Base-by-base conservation (phyloP, 2,888 invertebrate species). In the Drosophila silvestris region DNA sequence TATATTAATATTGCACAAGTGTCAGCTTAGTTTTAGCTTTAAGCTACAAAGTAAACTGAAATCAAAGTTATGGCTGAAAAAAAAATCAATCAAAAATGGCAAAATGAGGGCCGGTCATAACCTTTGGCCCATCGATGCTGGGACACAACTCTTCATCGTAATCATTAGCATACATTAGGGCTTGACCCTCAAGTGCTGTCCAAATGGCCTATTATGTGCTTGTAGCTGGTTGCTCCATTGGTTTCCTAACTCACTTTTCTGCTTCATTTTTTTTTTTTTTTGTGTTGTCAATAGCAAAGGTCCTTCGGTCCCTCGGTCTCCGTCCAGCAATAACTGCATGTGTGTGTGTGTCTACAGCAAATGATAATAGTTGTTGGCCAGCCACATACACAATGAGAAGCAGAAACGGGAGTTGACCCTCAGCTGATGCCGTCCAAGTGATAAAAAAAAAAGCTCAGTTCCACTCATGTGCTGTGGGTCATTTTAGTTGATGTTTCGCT, bases 161-260 rank as follows among this genome's bases (percentile, higher is more conserved):
- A 85, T 84, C 84, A 85, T 86, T 86, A 86, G 87, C 85, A 86
- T 85, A 86, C 79, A 86, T 85, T 85, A 84, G 65, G 69, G 72
- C 72, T 71, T 84, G 85, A 85, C 82, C 85, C 84, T 81, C 75
- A 84, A 86, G 85, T 86, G 77, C 87, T 82, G 77, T 73, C 75
- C 74, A 81, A 84, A 85, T 85, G 77, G 85, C 82, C 85, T 81
- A 82, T 85, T 85, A 85, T 85, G 83, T 80, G 74, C 85, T 85
- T 85, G 71, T 69, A 74, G 75, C 82, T 76, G 74, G 82, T 78
- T 82, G 39, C 82, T 82, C 75, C 74, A 82, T 82, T 82, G 82
- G 80, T 80, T 79, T 82, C 77, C 77, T 67, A 69, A 67, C 70
- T 79, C 72, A 82, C 68, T 62, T 65, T 70, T 52, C 32, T 62